These are phyloP conservation scores for Stramonita haemastoma DNA, from an alignment of 2,888 invertebrate genomes.

Conservation along the genomic window DNA sequence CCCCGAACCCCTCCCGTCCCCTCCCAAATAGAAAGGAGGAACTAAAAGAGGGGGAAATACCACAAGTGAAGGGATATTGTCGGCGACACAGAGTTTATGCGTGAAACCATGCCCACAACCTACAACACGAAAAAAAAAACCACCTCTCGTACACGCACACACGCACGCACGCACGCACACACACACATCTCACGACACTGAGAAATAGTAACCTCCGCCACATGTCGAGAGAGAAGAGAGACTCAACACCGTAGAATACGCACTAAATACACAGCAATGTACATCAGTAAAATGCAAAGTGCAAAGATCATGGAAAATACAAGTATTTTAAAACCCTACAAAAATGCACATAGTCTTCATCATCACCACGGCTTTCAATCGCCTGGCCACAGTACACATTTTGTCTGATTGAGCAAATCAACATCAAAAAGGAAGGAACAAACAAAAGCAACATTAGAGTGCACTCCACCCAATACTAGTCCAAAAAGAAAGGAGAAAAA, in stretches of 20 bases:
- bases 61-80: background rate
- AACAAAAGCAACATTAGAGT: too few relatives aligned
- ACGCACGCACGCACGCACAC: background rate
- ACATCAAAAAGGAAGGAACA: background rate
- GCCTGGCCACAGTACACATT: background rate
- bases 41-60: background rate
- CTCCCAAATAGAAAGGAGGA: too few relatives aligned
- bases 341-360: background rate
- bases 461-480: too few relatives aligned
- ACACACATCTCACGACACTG: slow-evolving; percentile 40
- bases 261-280: background rate
- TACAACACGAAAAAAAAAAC: background rate
- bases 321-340: background rate
- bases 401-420: background rate
- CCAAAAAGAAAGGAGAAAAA: too few relatives aligned
- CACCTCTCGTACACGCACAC: background rate
- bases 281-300: background rate
- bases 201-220: slow-evolving; percentile 45
- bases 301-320: background rate
- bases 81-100: too few relatives aligned
- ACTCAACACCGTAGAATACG: background rate
- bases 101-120: background rate
- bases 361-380: background rate
- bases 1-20: background rate
- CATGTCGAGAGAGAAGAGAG: slow-evolving; percentile 39